These are phyloP conservation scores for Teleopsis dalmanni DNA, from an alignment of 1,140 invertebrate species.

Conservation along the genomic window DNA sequence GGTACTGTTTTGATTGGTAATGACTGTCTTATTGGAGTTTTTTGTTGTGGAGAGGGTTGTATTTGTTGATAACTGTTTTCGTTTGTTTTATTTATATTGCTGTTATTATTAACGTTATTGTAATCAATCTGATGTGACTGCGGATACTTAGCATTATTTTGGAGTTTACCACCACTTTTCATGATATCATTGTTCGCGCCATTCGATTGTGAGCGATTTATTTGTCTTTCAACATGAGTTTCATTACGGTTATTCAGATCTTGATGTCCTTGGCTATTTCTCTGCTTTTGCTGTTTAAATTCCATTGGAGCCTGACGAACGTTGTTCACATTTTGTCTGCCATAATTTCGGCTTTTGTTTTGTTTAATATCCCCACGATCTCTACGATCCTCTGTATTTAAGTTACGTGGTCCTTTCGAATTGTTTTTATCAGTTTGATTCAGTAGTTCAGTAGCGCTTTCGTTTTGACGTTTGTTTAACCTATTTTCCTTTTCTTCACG, in stretches of 20 bases:
- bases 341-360: slow-evolving; percentile 4
- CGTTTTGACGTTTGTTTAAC: slow-evolving; percentile 14
- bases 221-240: neutral
- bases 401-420: slow-evolving; percentile 2
- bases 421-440: slow-evolving; percentile 3
- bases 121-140: slow-evolving; percentile 13
- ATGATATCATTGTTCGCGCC: neutral
- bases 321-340: slow-evolving; percentile 3
- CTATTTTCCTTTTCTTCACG: slow-evolving; percentile 37
- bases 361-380: neutral
- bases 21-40: neutral
- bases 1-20: slow-evolving; percentile 3
- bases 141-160: neutral
- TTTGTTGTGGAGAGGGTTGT: neutral
- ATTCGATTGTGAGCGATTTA: neutral
- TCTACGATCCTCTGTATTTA: neutral
- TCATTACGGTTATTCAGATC: slow-evolving; percentile 1
- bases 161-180: neutral
- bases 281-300: slow-evolving; percentile 14
- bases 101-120: slow-evolving; percentile 19
- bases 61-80: neutral
- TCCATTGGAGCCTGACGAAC: slow-evolving; percentile 15
- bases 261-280: slow-evolving; percentile 1
- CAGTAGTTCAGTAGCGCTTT: neutral
- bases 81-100: slow-evolving; percentile 1